Base-by-base conservation (phyloP, 2,888 invertebrate genomes). In the Gryllus longicercus region DNA sequence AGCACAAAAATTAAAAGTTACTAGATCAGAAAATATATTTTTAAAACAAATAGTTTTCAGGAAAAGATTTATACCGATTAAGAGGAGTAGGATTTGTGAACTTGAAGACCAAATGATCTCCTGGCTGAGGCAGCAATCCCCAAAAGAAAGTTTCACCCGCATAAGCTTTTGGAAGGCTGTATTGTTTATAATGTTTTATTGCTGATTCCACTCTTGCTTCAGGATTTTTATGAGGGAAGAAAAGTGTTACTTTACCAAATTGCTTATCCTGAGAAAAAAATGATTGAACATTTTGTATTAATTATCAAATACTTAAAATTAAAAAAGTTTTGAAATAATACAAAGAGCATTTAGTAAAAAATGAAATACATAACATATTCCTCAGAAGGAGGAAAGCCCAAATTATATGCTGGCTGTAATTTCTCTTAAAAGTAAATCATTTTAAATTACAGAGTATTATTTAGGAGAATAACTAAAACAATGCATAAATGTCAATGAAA, bases 141-240 rank as follows among this genome's bases (percentile, higher is more conserved):
- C 97, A 98, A 87, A 97, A 98, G 86, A 93, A 97, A 0, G 93
- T 92, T 83, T 93, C 92, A 0, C 98, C 98, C 25, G 90, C 89
- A 86, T 98, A 98, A 4, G 97, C 97, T 83, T 92, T 91, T 82
- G 91, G 90, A 25, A 97, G 86, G 0, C 93, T 92, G 87, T 94
- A 95, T 81, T 93, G 93, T 83, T 93, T 92, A 86, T 96, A 96
- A 18, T 93, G 91, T 83, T 93, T 93, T 81, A 98, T 93, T 81
- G 92, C 92, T 2, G 94, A 93, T 76, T 90, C 90, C 11, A 95
- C 90, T 51, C 86, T 88, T 0, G 93, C 92, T 79, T 93, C 88
- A 1, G 95, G 94, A 88, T 96, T 96, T 51, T 89, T 88, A 85
- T 96, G 95, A 0, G 95, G 93, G 85, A 91, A 93, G 87, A 92